Evolutionary conservation across 1,140 invertebrate genomes (phyloP).

Genomic region (Monochamus saltuarius): DNA sequence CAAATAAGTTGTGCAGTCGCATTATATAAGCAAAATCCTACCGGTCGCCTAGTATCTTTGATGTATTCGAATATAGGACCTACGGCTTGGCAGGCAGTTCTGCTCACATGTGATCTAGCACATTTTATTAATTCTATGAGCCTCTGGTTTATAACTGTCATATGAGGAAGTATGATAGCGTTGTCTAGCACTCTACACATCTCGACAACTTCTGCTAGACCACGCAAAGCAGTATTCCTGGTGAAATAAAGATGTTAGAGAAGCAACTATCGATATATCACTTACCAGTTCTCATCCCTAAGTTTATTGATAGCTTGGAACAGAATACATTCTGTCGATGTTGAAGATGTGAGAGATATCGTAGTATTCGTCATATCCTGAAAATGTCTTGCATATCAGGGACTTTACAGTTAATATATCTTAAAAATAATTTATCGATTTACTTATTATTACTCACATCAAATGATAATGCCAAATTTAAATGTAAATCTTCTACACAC

Average conservation of each 20-base stretch:
- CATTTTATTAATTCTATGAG: conserved; percentile 46
- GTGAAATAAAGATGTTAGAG: background rate
- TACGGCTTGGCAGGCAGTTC: conserved; percentile 50
- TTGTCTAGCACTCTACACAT: conserved; percentile 31
- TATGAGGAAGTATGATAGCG: conserved; percentile 42
- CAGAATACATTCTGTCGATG: background rate
- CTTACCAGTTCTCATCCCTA: conserved; percentile 39
- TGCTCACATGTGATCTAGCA: conserved; percentile 47
- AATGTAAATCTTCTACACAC: too few relatives aligned
- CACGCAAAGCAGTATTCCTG: conserved; percentile 40
- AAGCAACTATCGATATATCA: background rate
- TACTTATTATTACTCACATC: too few relatives aligned
- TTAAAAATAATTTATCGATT: too few relatives aligned
- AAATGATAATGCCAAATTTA: too few relatives aligned
- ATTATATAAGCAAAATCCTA: conserved; percentile 25
- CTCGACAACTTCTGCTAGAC: conserved; percentile 45
- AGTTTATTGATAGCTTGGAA: conserved; percentile 28
- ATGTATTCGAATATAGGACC: conserved; percentile 49
- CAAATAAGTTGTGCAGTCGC: too few relatives aligned
- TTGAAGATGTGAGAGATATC: too few relatives aligned
- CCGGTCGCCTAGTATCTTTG: conserved; percentile 49
- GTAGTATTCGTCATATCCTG: too few relatives aligned
- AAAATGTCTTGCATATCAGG: too few relatives aligned
- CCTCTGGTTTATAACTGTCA: conserved; percentile 48
- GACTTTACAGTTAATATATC: too few relatives aligned